A percentile compares a stretch with the other conserved stretches of the same genome.
These are phyloP conservation scores for Sinocyclocheilus rhinocerous DNA, from an alignment of 2,113 vertebrate genomes.

Conservation along the genomic window DNA sequence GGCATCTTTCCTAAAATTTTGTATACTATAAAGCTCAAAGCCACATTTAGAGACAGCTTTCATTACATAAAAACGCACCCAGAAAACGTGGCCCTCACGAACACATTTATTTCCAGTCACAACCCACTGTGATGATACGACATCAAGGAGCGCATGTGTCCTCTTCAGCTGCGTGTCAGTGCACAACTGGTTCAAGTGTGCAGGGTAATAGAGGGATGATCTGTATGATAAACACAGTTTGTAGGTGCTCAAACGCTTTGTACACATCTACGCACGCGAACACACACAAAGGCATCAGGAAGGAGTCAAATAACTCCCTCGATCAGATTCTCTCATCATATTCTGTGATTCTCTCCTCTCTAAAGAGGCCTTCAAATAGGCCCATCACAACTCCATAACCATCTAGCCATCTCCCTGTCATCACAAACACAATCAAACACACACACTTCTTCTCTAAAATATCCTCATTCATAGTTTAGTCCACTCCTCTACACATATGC, in stretches of 20 bases:
- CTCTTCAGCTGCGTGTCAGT: conserved; percentile 6
- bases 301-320: conserved; percentile 38
- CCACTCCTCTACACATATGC: background rate
- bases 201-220: conserved; percentile 50
- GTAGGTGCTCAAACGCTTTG: conserved; percentile 22
- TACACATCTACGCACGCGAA: conserved; percentile 5
- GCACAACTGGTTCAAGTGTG: conserved; percentile 19
- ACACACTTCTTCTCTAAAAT: conserved; percentile 21
- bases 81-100: background rate
- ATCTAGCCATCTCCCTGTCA: conserved; percentile 19
- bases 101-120: conserved; percentile 33
- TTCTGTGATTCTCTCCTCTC: conserved; percentile 35
- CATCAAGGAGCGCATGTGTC: conserved; percentile 6
- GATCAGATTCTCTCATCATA: conserved; percentile 44
- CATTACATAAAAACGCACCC: background rate
- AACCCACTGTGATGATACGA: background rate
- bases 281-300: conserved; percentile 36
- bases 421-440: conserved; percentile 55
- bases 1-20: background rate
- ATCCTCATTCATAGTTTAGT: conserved; percentile 11
- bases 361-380: conserved; percentile 33
- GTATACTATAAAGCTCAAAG: background rate
- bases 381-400: conserved; percentile 53
- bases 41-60: background rate
- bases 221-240: conserved; percentile 55